Conservation (phyloP, 2,113 vertebrate genomes). For the Hystrix cristata region DNA sequence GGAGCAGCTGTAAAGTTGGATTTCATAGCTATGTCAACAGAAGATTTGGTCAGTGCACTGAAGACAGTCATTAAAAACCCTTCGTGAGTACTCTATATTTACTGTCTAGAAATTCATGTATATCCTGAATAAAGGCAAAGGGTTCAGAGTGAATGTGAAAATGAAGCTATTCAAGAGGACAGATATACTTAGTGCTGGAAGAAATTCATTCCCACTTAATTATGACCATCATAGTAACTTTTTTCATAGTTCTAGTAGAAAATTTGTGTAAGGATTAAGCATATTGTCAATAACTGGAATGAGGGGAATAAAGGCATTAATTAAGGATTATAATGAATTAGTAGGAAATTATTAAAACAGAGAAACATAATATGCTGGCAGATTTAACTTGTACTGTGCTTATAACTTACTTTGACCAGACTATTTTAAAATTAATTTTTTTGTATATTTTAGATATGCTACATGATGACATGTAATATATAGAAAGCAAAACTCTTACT, state of each 20-base stretch:
- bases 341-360: neutral
- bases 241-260: neutral
- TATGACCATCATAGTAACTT: neutral
- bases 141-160: neutral
- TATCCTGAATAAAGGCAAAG: neutral
- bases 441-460: neutral
- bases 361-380: neutral
- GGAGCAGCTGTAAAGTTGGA: conserved; percentile 88
- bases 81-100: conserved; percentile 86
- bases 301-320: neutral
- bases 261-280: neutral
- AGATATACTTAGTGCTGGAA: neutral
- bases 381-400: neutral
- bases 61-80: conserved; percentile 88
- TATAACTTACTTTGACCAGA: neutral
- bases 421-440: neutral
- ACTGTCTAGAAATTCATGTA: neutral
- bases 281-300: neutral
- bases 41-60: conserved; percentile 89
- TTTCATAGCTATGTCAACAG: conserved; percentile 82
- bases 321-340: neutral
- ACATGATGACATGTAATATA: neutral
- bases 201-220: neutral
- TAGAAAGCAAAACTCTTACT: neutral
- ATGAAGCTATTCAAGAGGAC: neutral